phyloP scores from a whole-genome alignment of 1,140 invertebrate species.

The Polyergus mexicanus region DNA sequence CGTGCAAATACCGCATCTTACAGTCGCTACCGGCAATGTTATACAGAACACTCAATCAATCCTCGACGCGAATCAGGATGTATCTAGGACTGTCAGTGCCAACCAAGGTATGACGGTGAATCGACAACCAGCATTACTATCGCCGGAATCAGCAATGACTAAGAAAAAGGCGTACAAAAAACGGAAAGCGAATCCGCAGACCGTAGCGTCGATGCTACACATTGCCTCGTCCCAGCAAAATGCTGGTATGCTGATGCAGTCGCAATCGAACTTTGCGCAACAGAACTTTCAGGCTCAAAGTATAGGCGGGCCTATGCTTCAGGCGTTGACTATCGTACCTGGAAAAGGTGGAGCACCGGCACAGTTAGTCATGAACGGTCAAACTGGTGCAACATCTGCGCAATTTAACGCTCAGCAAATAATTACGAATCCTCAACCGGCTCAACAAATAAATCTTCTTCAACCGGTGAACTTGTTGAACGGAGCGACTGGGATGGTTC shows the following conservation, averaged over 20 bases:
- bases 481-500: slow-evolving; percentile 90
- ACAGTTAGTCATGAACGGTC: slow-evolving; percentile 91
- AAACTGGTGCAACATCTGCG: slow-evolving; percentile 87
- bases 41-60: slow-evolving; percentile 88
- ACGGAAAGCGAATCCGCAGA: slow-evolving; percentile 90
- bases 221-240: slow-evolving; percentile 90
- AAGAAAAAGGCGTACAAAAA: slow-evolving; percentile 92
- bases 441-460: slow-evolving; percentile 92
- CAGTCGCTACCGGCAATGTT: slow-evolving; percentile 89
- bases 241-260: slow-evolving; percentile 84
- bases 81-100: slow-evolving; percentile 84
- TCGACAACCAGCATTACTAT: slow-evolving; percentile 88
- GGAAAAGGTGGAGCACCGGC: slow-evolving; percentile 91
- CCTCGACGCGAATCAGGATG: slow-evolving; percentile 85
- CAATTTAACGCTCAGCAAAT: slow-evolving; percentile 90
- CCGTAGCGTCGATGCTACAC: slow-evolving; percentile 92
- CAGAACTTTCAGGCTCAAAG: slow-evolving; percentile 84
- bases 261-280: slow-evolving; percentile 84
- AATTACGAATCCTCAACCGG: slow-evolving; percentile 90
- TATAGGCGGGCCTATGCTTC: slow-evolving; percentile 89
- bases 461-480: slow-evolving; percentile 94
- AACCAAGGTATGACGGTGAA: slow-evolving; percentile 85
- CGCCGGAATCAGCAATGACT: slow-evolving; percentile 88
- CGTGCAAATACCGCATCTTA: slow-evolving; percentile 88
- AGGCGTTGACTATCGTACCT: slow-evolving; percentile 92